Evolutionary conservation across 2,888 invertebrate species (phyloP).

Genomic region (Hydroisotoma schaefferi): DNA sequence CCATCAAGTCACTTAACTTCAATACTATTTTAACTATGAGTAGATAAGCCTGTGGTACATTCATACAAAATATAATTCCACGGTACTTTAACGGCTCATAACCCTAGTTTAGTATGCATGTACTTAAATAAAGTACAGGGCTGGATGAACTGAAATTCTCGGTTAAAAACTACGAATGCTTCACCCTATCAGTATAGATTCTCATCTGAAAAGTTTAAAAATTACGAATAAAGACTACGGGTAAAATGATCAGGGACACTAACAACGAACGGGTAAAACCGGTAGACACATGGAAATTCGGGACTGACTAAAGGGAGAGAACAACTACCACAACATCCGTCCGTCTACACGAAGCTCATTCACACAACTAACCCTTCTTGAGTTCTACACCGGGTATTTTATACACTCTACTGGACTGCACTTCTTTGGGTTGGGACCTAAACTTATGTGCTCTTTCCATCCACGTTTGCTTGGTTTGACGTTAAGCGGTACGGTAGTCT

Average conservation of each 20-base stretch:
- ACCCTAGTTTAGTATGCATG: no score
- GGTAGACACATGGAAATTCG: constrained; percentile 24
- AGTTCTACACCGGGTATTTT: no score
- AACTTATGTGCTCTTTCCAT: no score
- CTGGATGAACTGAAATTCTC: no score
- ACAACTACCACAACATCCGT: constrained; percentile 32
- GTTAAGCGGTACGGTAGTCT: not conserved
- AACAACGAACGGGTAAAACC: constrained; percentile 16
- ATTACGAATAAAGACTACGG: constrained; percentile 8
- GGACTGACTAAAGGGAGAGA: constrained; percentile 25
- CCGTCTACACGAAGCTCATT: constrained; percentile 35
- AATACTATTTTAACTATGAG: no score
- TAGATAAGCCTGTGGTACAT: no score
- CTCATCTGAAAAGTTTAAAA: not conserved
- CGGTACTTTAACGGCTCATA: no score
- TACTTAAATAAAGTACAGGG: no score
- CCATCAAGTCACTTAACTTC: no score
- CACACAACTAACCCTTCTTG: constrained; percentile 38
- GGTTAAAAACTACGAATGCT: not conserved
- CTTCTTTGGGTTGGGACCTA: no score
- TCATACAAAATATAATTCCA: no score
- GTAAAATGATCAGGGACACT: constrained; percentile 7
- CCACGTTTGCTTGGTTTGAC: not conserved
- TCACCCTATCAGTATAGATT: not conserved
- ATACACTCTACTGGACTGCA: no score